These are phyloP conservation scores for Poeciliopsis turneri DNA, from an alignment of 2,797 vertebrate genomes.

Conservation along the genomic window DNA sequence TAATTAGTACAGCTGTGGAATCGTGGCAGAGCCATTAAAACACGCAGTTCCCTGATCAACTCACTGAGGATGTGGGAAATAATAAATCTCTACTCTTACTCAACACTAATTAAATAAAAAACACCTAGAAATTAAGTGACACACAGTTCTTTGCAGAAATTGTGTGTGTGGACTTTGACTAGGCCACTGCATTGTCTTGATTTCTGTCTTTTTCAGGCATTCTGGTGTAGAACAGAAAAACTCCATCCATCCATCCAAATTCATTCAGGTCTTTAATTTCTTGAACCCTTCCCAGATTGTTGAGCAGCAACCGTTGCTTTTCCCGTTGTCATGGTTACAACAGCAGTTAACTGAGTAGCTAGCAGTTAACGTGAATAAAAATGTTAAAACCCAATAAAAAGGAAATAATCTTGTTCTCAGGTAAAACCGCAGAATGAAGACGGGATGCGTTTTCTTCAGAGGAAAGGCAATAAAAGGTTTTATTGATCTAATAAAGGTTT, in stretches of 20 bases:
- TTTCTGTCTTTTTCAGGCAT: too few relatives aligned
- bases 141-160: too few relatives aligned
- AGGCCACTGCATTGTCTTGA: too few relatives aligned
- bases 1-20: not conserved
- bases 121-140: too few relatives aligned
- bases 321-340: not conserved
- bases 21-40: not conserved
- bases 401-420: not conserved
- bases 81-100: not conserved
- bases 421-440: not conserved
- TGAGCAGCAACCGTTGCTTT: not conserved
- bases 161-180: too few relatives aligned
- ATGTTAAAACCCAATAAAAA: not conserved
- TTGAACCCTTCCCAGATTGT: not conserved
- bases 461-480: constrained; percentile 1
- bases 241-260: not conserved
- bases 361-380: too few relatives aligned
- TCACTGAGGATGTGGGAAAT: constrained; percentile 36
- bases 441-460: not conserved
- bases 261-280: not conserved
- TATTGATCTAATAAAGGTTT: constrained; percentile 19
- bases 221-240: too few relatives aligned
- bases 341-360: too few relatives aligned
- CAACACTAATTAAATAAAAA: too few relatives aligned
- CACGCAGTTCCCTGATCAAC: not conserved